These are phyloP conservation scores for Tricholaema leucomelas DNA, from an alignment of 2,113 vertebrate genomes.

Conservation along the genomic window DNA sequence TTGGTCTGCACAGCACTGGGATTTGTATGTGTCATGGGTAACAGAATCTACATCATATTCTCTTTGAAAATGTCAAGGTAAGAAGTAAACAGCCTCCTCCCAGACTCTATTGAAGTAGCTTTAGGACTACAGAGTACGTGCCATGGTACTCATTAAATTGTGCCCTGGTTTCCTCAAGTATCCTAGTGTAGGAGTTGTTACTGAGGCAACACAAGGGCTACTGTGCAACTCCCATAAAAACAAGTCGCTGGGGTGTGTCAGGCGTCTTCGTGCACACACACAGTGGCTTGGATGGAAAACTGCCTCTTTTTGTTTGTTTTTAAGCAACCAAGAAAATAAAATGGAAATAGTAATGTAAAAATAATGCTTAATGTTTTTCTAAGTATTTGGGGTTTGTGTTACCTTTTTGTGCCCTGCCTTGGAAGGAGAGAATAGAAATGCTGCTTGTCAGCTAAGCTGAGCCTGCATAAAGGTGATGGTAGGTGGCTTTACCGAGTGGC, in stretches of 20 bases:
- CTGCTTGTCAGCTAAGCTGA: neutral
- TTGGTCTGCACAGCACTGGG: neutral
- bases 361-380: neutral
- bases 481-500: neutral
- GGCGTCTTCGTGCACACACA: neutral
- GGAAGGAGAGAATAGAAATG: neutral
- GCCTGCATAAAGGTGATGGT: neutral
- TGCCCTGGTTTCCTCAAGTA: slow-evolving; percentile 43
- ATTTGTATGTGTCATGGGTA: neutral
- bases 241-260: neutral
- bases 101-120: neutral
- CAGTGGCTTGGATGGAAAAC: neutral
- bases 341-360: neutral
- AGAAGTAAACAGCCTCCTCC: slow-evolving; percentile 11
- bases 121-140: neutral
- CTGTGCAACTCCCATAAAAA: neutral
- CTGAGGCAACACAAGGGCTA: neutral
- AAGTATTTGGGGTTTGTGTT: neutral
- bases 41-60: neutral
- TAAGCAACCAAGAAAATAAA: neutral
- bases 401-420: neutral
- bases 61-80: neutral
- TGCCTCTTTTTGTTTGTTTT: neutral
- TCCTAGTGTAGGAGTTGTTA: slow-evolving; percentile 21
- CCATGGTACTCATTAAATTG: slow-evolving; percentile 2